Percentiles rank a stretch among this genome's conserved stretches.
phyloP scores from a whole-genome alignment of 2,797 vertebrate genomes.

The Tachyglossus aculeatus region DNA sequence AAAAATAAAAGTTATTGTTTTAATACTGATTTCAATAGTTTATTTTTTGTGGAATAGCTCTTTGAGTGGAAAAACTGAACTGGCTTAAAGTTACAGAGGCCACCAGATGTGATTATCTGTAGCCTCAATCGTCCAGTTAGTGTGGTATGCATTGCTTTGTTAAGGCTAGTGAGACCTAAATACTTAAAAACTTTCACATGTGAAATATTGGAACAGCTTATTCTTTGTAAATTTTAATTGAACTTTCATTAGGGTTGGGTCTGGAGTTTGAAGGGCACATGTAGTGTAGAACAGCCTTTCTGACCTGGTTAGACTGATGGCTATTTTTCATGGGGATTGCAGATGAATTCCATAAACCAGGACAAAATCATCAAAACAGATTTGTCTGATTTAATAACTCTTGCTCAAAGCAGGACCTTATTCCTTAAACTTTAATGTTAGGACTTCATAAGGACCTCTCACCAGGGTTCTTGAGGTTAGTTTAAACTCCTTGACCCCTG shows the following conservation, averaged over 20 bases:
- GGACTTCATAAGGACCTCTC: not conserved
- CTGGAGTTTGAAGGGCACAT: not conserved
- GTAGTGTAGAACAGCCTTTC: not conserved
- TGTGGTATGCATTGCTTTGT: not conserved
- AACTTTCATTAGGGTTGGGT: not conserved
- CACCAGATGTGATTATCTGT: not conserved
- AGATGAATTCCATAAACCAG: not conserved
- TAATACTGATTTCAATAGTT: conserved; percentile 28
- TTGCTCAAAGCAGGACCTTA: not conserved
- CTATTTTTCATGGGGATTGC: not conserved
- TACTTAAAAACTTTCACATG: not conserved
- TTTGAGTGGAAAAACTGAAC: conserved; percentile 34
- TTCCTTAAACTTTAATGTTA: conserved; percentile 1
- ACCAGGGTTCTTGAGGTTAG: not conserved
- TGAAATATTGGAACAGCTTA: not conserved
- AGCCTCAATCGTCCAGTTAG: not conserved
- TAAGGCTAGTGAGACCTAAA: too few relatives aligned
- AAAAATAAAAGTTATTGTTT: conserved; percentile 25
- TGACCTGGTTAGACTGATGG: not conserved
- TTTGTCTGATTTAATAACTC: conserved; percentile 1
- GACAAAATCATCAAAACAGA: not conserved
- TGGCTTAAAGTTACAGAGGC: conserved; percentile 8
- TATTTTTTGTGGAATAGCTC: conserved; percentile 34
- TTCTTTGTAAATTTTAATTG: not conserved
- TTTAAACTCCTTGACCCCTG: too few relatives aligned